A percentile compares a stretch with the other conserved stretches of the same genome.
Conservation (phyloP, 2,888 invertebrate genomes). For the Phasia obesa region DNA sequence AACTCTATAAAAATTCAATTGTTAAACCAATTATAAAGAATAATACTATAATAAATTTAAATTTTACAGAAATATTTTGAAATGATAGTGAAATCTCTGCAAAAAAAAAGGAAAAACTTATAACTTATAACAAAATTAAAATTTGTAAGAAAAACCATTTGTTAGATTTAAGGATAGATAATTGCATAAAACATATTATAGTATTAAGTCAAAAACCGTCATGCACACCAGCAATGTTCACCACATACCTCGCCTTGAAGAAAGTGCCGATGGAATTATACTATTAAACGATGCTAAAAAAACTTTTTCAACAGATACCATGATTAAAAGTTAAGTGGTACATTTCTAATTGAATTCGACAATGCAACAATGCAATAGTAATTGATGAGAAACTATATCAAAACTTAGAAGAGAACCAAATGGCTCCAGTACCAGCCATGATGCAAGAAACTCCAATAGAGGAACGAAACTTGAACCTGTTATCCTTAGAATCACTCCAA, state of each 20-base stretch:
- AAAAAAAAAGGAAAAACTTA: constrained; percentile 1
- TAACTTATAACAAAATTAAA: not conserved
- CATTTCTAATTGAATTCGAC: constrained; percentile 21
- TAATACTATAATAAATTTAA: constrained; percentile 21
- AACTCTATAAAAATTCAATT: constrained; percentile 7
- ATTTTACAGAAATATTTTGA: constrained; percentile 22
- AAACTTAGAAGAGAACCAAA: constrained; percentile 14
- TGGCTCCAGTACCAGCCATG: constrained; percentile 14
- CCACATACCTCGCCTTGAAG: not conserved
- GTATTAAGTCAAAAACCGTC: not conserved
- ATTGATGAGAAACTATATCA: constrained; percentile 18
- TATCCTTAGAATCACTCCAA: too few relatives aligned
- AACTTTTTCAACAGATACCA: constrained; percentile 17
- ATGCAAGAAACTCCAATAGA: constrained; percentile 15
- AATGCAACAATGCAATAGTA: constrained; percentile 25
- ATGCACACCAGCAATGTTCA: constrained; percentile 5
- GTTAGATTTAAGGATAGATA: constrained; percentile 4
- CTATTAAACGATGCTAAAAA: constrained; percentile 1
- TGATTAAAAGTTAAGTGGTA: not conserved
- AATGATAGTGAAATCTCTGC: constrained; percentile 13
- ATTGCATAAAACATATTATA: not conserved
- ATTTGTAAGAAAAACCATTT: constrained; percentile 5
- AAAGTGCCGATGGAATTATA: not conserved
- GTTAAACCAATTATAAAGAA: constrained; percentile 16
- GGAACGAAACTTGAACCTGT: constrained; percentile 5